Evolutionary conservation across 2,113 vertebrate species (phyloP), one percentile per base, ranked within the genome.

Genomic region (Cephalopterus ornatus): DNA sequence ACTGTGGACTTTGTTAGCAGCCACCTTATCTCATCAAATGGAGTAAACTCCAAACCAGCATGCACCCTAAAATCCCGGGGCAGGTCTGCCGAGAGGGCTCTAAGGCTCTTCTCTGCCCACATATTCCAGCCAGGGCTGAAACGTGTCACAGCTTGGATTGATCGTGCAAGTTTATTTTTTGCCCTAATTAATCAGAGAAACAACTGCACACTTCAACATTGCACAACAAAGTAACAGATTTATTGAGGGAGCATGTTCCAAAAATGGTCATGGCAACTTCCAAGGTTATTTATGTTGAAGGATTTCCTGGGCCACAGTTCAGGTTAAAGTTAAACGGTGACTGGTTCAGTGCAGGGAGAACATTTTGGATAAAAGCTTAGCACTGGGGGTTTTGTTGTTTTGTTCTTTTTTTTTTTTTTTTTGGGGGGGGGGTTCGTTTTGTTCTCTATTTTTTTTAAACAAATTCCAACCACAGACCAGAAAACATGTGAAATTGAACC

Each of bases 101-200:
- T 62, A 35, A 91, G 55, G 70, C 53, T 87, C 35, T 93, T 68
- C 65, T 63, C 89, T 95, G 55, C n/a, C 90, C 78, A 53, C 75
- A 42, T 15, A 7, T 86, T 93, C 85, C 92, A 93, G 92, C 58
- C 91, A 77, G 90, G 95, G 89, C 79, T 96, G 83, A 97, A 94
- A 96, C 58, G 17, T 97, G 95, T 96, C 94, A 95, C 85, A 89
- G 82, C 86, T 96, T 95, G 92, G 93, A 94, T 88, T 93, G 82
- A 97, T 93, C 53, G 5, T 37, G 35, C 85, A 56, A 96, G 94
- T 90, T 96, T 97, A 95, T 97, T 96, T 97, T 97, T 96, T 97
- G 88, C 90, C 65, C 89, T 78, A 97, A 96, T 97, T 97, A 97
- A 97, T 97, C 97, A 97, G 94, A 72, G 94, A 96, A 96, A 96